Base-by-base conservation (phyloP, 2,797 vertebrate species). In the Thaleichthys pacificus region DNA sequence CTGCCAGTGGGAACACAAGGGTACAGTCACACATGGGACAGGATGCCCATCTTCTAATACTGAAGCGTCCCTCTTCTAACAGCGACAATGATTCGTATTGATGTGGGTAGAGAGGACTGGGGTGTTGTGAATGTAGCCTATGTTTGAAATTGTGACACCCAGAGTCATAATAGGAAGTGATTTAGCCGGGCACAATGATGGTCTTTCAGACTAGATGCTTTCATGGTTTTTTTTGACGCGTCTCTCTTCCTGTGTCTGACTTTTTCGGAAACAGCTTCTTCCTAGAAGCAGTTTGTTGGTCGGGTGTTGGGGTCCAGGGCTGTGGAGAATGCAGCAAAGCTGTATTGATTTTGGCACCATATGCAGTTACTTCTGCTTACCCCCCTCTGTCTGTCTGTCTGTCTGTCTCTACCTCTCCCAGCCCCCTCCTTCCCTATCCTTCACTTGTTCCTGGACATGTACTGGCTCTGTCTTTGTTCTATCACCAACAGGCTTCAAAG, bases 51-150 rank as follows among this genome's bases (percentile, higher is more conserved):
- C 51, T 74, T 42, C 38, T 42, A 42, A 42, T 42, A 42, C 38
- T 42, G 38, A 11, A 51, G 61, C 68, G 76, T 71, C 78, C 14
- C 38, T 42, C 38, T 15, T 30, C 22, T 30, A 74, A 78, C 77
- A 79, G 83, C 85, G 79, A 82, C 70, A 73, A 12, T 82, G 78
- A 88, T 78, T 87, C 83, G 84, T 74, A 66, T 67, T 0, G 66
- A 69, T 14, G 19, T 7, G 67, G 9, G 2, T 51, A 30, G 65
- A 28, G 21, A 51, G 19, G 17, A 61, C 69, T 72, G 57, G 42
- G 62, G 42, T 73, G 77, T 75, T 78, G 26, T 86, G 74, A 87
- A 77, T 87, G 86, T 78, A 82, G 70, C 62, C 9, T 81, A 78
- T 88, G 85, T 85, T 80, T 68, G 80, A 84, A 74, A 66, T 22